Evolutionary conservation across 2,113 vertebrate genomes (phyloP).

Genomic region (Tragelaphus strepsiceros): DNA sequence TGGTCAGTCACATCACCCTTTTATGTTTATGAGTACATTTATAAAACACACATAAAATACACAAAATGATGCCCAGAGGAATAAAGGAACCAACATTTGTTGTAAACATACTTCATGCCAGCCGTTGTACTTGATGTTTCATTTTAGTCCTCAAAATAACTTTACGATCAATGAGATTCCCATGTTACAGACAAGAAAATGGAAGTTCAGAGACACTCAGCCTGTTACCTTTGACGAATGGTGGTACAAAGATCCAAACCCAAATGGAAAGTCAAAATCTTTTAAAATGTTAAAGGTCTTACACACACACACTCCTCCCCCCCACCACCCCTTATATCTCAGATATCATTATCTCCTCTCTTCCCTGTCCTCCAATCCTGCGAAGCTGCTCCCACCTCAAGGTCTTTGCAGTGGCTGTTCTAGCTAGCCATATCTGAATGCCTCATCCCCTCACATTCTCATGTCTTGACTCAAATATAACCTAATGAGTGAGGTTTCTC

Average conservation of each 20-base stretch:
- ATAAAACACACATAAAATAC: not conserved
- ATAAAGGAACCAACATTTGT: not conserved
- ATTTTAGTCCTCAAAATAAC: conserved; percentile 38
- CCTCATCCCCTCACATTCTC: not conserved
- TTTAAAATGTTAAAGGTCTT: not conserved
- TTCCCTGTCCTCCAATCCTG: not conserved
- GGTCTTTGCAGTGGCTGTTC: not conserved
- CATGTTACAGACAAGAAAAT: not conserved
- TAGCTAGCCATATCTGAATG: not conserved
- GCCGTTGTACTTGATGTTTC: not conserved
- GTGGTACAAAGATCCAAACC: not conserved
- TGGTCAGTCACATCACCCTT: not conserved
- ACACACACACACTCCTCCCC: not conserved
- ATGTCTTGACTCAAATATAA: not conserved
- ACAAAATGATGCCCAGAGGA: not conserved
- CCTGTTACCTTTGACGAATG: not conserved
- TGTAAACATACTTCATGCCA: not conserved
- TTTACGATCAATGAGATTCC: not conserved
- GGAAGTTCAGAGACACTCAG: not conserved
- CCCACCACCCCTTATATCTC: not conserved
- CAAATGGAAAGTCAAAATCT: not conserved
- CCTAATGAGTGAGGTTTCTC: not conserved
- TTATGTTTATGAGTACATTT: not conserved
- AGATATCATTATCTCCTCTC: not conserved
- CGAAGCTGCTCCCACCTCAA: not conserved